These are phyloP conservation scores for Mechanitis messenoides DNA, from an alignment of 2,888 invertebrate species.

Conservation along the genomic window DNA sequence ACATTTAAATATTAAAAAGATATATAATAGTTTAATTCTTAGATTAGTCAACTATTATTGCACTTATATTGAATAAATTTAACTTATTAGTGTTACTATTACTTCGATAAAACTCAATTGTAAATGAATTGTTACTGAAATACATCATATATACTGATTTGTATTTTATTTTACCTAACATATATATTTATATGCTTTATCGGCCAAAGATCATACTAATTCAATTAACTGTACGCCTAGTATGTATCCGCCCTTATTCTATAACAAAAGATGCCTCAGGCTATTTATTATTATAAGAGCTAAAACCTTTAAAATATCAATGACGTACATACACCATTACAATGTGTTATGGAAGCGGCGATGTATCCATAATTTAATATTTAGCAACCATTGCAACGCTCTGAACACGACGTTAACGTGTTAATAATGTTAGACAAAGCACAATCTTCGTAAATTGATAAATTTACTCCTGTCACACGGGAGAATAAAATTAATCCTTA, in stretches of 20 bases:
- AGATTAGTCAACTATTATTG: conserved; percentile 21
- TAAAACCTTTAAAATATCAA: conserved; percentile 17
- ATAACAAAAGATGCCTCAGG: conserved; percentile 12
- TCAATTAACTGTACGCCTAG: neutral
- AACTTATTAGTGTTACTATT: conserved; percentile 35
- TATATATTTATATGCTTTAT: conserved; percentile 9
- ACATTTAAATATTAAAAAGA: neutral
- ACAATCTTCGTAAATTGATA: conserved; percentile 69
- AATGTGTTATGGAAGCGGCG: conserved; percentile 28
- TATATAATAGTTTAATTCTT: conserved; percentile 11
- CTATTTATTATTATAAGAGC: conserved; percentile 16
- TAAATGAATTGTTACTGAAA: conserved; percentile 42
- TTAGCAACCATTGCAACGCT: conserved; percentile 48
- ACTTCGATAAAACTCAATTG: conserved; percentile 37
- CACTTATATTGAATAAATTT: conserved; percentile 20
- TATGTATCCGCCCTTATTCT: conserved; percentile 13
- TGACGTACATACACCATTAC: conserved; percentile 21
- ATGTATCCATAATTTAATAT: conserved; percentile 61
- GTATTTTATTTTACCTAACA: conserved; percentile 19
- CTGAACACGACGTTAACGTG: conserved; percentile 58
- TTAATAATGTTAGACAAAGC: conserved; percentile 62
- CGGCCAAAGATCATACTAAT: neutral
- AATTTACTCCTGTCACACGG: conserved; percentile 60
- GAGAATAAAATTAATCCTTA: conserved; percentile 37
- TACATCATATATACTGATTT: conserved; percentile 30